phyloP scores from a whole-genome alignment of 2,797 vertebrate species.

The Steatocranus sp. region DNA sequence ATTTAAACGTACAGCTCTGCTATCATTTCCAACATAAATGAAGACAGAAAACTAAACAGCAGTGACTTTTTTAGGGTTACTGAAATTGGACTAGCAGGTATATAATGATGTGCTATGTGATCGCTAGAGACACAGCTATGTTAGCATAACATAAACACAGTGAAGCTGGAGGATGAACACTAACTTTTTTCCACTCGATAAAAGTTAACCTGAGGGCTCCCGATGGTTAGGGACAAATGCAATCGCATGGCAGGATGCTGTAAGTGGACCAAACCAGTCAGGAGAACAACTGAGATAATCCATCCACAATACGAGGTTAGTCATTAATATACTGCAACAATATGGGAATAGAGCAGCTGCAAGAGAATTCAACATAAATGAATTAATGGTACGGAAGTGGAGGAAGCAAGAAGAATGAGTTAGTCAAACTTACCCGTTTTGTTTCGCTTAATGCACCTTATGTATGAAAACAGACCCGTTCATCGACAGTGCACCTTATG shows the following conservation, averaged over 20 bases:
- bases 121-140: rapidly evolving
- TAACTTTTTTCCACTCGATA: rapidly evolving
- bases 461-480: neutral
- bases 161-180: neutral
- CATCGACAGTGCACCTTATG: neutral
- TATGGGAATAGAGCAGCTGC: neutral
- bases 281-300: neutral
- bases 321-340: neutral
- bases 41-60: neutral
- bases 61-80: neutral
- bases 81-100: rapidly evolving
- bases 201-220: neutral
- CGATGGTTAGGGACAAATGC: neutral
- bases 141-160: rapidly evolving
- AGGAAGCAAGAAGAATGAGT: neutral
- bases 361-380: neutral
- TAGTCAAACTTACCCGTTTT: neutral
- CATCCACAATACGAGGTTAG: rapidly evolving
- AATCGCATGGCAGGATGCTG: neutral
- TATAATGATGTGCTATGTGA: neutral
- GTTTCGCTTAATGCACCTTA: neutral
- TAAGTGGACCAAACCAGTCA: rapidly evolving
- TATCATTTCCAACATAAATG: neutral
- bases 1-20: rapidly evolving
- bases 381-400: rapidly evolving